These are phyloP conservation scores for Ornithoptera priamus DNA, from an alignment of 2,888 invertebrate genomes.

Conservation along the genomic window DNA sequence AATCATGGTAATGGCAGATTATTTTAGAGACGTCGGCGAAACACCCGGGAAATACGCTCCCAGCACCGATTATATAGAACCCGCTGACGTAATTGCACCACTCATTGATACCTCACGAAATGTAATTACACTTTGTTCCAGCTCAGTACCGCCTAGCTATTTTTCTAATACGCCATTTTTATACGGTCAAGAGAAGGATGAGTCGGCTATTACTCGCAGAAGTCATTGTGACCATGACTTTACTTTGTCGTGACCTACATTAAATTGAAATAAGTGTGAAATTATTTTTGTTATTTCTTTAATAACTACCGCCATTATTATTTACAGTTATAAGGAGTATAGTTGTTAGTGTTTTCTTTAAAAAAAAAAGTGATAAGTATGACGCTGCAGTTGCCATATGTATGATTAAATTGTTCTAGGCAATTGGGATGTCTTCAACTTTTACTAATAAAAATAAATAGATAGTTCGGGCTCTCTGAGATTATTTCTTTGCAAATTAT, in stretches of 20 bases:
- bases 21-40: slow-evolving; percentile 71
- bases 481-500: not conserved
- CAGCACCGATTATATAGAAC: slow-evolving; percentile 66
- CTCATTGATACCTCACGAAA: slow-evolving; percentile 76
- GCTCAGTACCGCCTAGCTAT: slow-evolving; percentile 56
- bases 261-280: slow-evolving; percentile 20
- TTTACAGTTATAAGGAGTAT: slow-evolving; percentile 20
- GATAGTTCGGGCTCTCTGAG: not conserved
- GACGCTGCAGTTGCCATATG: not conserved
- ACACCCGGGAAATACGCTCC: slow-evolving; percentile 70
- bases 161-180: slow-evolving; percentile 61
- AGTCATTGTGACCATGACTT: slow-evolving; percentile 20
- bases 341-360: not conserved
- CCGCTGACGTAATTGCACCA: slow-evolving; percentile 70
- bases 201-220: slow-evolving; percentile 37
- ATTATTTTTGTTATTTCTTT: slow-evolving; percentile 6
- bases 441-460: not conserved
- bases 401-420: not conserved
- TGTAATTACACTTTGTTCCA: slow-evolving; percentile 74
- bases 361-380: not conserved
- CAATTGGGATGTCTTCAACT: not conserved
- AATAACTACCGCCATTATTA: slow-evolving; percentile 17
- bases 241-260: slow-evolving; percentile 12
- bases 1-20: slow-evolving; percentile 78
- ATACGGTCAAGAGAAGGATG: slow-evolving; percentile 61